Base-by-base conservation (phyloP, 1,140 invertebrate species). In the Bradynema listronoti region DNA sequence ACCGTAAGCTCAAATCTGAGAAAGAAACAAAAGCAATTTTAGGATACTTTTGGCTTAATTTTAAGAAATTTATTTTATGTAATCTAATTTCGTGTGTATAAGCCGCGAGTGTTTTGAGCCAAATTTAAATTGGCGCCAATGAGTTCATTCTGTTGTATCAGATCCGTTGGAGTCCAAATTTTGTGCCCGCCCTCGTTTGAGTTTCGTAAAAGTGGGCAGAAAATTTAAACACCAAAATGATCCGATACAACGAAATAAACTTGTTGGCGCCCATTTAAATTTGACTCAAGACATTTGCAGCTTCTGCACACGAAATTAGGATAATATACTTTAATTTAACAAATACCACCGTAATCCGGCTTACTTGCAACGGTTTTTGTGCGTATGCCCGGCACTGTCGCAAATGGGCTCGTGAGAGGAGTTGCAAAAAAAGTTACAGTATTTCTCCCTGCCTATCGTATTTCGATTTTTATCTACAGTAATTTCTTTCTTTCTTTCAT, bases 371-470 rank as follows among this genome's bases (percentile, higher is more conserved):
- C 27, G 30, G 41, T 66, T 66, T 36, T 64, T 47, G 39, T 66
- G 64, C 1, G 64, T 66, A 29, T 36, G 33, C 14, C 49, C 68
- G 11, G 50, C 30, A 50, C 34, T 54, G 39, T 66, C 65, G 65
- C 71, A 70, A 50, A 77, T 19, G n/a, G 57, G 59, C 41, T 72
- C 64, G 33, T 30, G 52, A 55, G 66, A 61, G 39, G 69, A 34
- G 9, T 65, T 36, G 39, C 70, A 71, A 46, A 62, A 64, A 33
- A 56, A 67, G 22, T 65, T 61, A 45, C 63, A 65, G 6, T 5
- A 29, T 2, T 14, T 4, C 0, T 5, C 6, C 30, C 36, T 29
- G 6, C 22, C 4, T 29, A 58, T 7, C 11, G 22, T 47, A 19
- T 19, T 24, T 47, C 29, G 7, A 7, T 7, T 47, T 9, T 7